Percentiles rank a stretch among this genome's conserved stretches.
Conservation (phyloP, 2,888 invertebrate species). For the Cepaea hortensis region DNA sequence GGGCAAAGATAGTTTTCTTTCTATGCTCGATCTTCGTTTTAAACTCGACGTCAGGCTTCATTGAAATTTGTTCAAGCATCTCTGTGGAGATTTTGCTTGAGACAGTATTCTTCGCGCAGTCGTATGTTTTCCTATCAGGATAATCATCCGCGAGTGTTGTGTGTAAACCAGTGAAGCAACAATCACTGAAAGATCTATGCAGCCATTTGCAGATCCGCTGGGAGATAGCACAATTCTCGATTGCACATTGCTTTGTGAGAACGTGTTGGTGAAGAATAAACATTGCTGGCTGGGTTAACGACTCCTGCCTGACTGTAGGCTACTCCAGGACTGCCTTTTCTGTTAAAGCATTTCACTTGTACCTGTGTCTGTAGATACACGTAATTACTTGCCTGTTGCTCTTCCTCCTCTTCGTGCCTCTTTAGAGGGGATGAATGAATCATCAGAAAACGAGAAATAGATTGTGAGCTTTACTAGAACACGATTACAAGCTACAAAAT, state of each 20-base stretch:
- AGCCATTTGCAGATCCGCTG: background rate
- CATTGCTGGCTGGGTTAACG: background rate
- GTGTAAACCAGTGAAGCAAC: background rate
- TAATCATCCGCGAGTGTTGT: background rate
- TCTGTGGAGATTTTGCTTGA: background rate
- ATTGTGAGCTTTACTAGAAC: too few relatives aligned
- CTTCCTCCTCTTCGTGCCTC: too few relatives aligned
- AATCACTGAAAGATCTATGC: background rate
- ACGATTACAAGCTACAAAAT: too few relatives aligned
- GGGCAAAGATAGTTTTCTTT: background rate
- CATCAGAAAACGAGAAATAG: too few relatives aligned
- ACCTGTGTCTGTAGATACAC: too few relatives aligned
- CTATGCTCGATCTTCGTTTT: background rate
- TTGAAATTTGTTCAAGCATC: background rate
- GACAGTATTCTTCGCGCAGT: background rate
- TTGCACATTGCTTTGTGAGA: background rate
- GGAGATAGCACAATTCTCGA: background rate
- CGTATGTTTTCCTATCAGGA: background rate
- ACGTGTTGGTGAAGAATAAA: background rate
- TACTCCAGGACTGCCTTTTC: background rate
- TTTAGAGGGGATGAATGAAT: too few relatives aligned
- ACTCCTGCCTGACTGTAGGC: background rate
- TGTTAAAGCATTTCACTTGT: background rate
- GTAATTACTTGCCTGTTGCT: too few relatives aligned
- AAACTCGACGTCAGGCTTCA: background rate